phyloP scores from a whole-genome alignment of 35 echinoderm and acorn worm species.

The Amphiura filiformis region DNA sequence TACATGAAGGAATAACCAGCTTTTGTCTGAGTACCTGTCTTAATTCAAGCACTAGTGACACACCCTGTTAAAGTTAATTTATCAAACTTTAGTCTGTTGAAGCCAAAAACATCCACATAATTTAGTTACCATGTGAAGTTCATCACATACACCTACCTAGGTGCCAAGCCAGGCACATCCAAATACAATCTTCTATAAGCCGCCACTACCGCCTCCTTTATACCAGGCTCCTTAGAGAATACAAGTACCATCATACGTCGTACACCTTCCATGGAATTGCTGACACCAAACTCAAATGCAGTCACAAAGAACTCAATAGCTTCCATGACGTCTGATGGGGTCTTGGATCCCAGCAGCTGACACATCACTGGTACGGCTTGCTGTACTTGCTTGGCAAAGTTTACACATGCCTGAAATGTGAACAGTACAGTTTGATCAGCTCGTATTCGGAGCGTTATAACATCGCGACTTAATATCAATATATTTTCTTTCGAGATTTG shows the following conservation, averaged over 20 bases:
- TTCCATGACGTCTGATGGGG: conserved; percentile 78
- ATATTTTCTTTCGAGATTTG: too few relatives aligned
- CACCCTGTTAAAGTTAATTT: too few relatives aligned
- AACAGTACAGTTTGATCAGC: neutral
- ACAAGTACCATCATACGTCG: conserved; percentile 87
- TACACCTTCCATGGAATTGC: conserved; percentile 68
- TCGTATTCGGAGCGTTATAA: neutral
- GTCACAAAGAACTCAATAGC: conserved; percentile 59
- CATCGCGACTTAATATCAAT: too few relatives aligned
- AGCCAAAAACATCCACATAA: too few relatives aligned
- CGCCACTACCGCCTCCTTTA: conserved; percentile 88
- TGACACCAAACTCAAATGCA: conserved; percentile 96
- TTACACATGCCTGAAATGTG: conserved; percentile 73
- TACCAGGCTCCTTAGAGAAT: conserved; percentile 86
- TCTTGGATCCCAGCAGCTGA: conserved; percentile 84
- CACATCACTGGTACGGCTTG: conserved; percentile 79
- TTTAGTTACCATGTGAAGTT: too few relatives aligned
- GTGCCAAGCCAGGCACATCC: conserved; percentile 46
- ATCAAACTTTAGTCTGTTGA: too few relatives aligned
- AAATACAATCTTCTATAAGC: conserved; percentile 86
- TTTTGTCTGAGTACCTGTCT: too few relatives aligned
- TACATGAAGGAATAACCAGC: too few relatives aligned
- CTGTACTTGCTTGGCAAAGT: conserved; percentile 72
- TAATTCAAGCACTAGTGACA: too few relatives aligned
- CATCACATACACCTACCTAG: conserved; percentile 53